Conservation (phyloP, 1,140 invertebrate species). For the Drosophila subpulchrella region DNA sequence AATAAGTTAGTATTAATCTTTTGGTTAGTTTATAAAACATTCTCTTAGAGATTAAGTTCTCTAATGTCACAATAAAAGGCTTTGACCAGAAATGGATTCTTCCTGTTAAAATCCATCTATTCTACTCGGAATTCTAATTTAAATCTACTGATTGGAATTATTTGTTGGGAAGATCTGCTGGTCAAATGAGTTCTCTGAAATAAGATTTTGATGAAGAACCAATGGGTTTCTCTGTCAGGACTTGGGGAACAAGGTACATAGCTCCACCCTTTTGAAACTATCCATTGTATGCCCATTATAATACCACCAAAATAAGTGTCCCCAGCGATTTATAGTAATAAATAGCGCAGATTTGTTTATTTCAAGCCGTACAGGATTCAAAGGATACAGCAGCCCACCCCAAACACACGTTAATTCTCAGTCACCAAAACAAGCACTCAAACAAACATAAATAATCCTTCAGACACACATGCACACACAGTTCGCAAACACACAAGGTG, state of each 20-base stretch:
- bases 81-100: background rate
- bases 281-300: no score
- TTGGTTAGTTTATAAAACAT: no score
- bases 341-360: constrained; percentile 43
- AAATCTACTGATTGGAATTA: background rate
- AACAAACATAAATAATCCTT: constrained; percentile 33
- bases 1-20: no score
- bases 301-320: no score
- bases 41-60: no score
- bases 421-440: constrained; percentile 10
- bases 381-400: constrained; percentile 1
- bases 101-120: background rate
- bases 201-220: background rate
- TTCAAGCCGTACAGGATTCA: constrained; percentile 11
- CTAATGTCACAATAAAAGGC: no score
- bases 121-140: background rate
- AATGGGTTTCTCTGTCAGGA: no score
- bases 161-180: background rate
- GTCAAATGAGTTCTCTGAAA: background rate
- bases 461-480: constrained; percentile 15
- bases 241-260: no score
- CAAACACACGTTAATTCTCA: background rate
- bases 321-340: constrained; percentile 14
- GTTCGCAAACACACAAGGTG: constrained; percentile 15
- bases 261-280: no score